Base-by-base conservation (phyloP, 2,113 vertebrate genomes). In the Coracopsis vasa region DNA sequence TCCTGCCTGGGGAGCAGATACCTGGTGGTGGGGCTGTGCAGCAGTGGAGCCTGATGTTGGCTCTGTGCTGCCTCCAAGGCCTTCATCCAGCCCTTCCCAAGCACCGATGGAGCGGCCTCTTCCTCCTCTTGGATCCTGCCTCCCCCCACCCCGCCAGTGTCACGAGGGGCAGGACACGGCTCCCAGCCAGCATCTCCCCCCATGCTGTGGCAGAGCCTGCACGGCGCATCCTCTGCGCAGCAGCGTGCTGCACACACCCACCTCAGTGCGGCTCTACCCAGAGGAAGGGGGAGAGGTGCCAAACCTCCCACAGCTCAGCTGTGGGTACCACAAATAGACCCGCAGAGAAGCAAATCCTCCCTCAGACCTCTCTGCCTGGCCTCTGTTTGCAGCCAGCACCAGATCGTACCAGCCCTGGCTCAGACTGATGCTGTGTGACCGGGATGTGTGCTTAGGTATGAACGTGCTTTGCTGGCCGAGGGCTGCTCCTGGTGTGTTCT, bases 241-340 rank as follows among this genome's bases (percentile, higher is more conserved):
- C 79, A 4, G 19, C 69, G 54, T 17, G 28, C 61, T 45, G 48
- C 56, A 16, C 58, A 25, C 78, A 8, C 94, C 77, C 94, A 25
- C 73, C 73, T 27, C 87, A n/a, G 74, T 21, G 78, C 70, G 6
- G 77, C 80, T 39, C 92, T 89, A 75, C 96, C 88, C 91, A 1
- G 79, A 50, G 88, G 86, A 82, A 29, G 47, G 86, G 88, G 81
- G 61, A 90, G 83, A 90, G 61, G 77, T 86, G 89, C 73, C 75
- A 81, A 92, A 50, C 87, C 70, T 88, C 58, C 86, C 81, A 41
- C 90, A 5, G 88, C 72, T 91, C 95, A 92, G 95, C 94, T 92
- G 91, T 12, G 77, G 91, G 50, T 42, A 56, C 84, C 96, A 75
- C 60, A 82, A 94, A 89, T 60, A 86, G 83, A 86, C 28, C 65